Base-by-base conservation (phyloP, 2,113 vertebrate genomes). In the Vulpes ferrilata region DNA sequence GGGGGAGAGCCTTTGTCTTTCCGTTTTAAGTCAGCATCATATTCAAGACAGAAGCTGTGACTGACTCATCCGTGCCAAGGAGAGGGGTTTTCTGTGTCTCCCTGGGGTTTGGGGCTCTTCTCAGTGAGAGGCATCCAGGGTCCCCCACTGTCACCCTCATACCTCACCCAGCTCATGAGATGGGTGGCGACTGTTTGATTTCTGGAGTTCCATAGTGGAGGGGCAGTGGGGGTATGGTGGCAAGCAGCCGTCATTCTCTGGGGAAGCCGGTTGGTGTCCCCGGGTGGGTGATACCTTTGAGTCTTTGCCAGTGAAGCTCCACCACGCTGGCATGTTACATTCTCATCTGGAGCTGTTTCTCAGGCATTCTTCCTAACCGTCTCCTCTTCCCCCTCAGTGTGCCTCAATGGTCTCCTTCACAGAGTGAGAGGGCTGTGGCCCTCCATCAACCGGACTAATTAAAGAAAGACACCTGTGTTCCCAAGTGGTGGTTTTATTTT, bases 401-500 rank as follows among this genome's bases (percentile, higher is more conserved):
- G 89, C 96, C 96, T 93, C 94, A 35, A 13, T 48, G 12, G 94
- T 69, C 81, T 59, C 97, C 96, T 93, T 71, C 60, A 11, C 92
- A 93, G 88, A 85, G 57, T 0, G 3, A n/a, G 69, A 35, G 95
- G 94, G 88, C 67, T 20, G 0, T 7, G 80, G 51, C 90, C 92
- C 65, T 83, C 71, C 80, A 92, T 91, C 95, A 1, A 9, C 93
- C 1, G 22, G 87, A 85, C 93, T 71, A 62, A 97, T 76, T 88
- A 94, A 93, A 98, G 90, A 98, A 82, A 96, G 97, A 98, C 97
- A 97, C 97, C 96, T 96, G 93, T 96, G 97, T 89, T 95, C 96
- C 98, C 94, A 97, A 97, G 96, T 97, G 97, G 91, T 98, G 97
- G 97, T 96, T 98, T 98, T 98, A 98, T 98, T 98, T 98, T 98